Conservation (phyloP, 2,888 invertebrate species). For the Adelphocoris suturalis region DNA sequence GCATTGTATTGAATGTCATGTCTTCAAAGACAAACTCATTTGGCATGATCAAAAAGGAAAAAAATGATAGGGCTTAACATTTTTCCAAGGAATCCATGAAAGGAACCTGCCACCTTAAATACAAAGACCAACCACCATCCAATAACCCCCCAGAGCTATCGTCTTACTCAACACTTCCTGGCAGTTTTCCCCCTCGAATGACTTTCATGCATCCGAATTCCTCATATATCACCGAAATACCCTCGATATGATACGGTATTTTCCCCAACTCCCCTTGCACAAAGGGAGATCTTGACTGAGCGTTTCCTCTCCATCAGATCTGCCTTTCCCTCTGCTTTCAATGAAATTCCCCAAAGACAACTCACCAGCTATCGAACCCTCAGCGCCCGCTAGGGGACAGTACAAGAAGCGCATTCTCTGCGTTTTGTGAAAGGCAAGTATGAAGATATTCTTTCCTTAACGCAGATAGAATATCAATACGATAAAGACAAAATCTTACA, state of each 20-base stretch:
- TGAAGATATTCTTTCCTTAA: neutral
- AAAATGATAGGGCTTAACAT: too few relatives aligned
- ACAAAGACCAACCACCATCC: neutral
- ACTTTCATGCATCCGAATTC: constrained; percentile 32
- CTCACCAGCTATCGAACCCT: constrained; percentile 31
- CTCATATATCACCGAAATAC: constrained; percentile 38
- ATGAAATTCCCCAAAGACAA: constrained; percentile 54
- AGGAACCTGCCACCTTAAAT: neutral
- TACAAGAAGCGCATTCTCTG: neutral
- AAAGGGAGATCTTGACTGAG: constrained; percentile 33
- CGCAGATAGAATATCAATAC: neutral
- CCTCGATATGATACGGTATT: constrained; percentile 24
- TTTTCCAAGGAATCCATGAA: neutral
- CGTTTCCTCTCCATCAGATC: constrained; percentile 39
- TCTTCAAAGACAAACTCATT: too few relatives aligned
- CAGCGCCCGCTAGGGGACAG: neutral
- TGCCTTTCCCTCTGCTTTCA: neutral
- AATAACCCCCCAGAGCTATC: neutral
- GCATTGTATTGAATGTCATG: too few relatives aligned
- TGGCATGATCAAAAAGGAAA: too few relatives aligned
- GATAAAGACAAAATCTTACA: too few relatives aligned
- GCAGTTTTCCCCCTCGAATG: neutral
- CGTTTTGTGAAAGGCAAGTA: neutral
- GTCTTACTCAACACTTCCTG: constrained; percentile 17
- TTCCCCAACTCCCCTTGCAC: neutral